Evolutionary conservation across 2,888 invertebrate genomes (phyloP).

Genomic region (Myopa tessellatipennis): DNA sequence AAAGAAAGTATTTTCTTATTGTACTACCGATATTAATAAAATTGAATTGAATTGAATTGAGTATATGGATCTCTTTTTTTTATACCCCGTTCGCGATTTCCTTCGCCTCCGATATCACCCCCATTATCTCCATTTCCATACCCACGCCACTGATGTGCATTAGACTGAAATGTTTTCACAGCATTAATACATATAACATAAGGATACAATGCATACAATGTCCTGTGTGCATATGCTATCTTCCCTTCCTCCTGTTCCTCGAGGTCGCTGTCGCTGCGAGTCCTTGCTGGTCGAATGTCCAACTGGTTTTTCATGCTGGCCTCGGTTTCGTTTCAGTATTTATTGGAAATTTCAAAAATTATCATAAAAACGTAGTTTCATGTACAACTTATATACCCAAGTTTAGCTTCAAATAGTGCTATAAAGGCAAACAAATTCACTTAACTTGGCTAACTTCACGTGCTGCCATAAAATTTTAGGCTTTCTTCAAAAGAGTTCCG

Average conservation of each 20-base stretch:
- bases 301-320: background rate
- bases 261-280: background rate
- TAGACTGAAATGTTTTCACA: slow-evolving; percentile 31
- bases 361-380: slow-evolving; percentile 35
- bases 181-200: slow-evolving; percentile 5
- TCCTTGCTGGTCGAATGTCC: background rate
- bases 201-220: background rate
- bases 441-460: slow-evolving; percentile 21
- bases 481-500: background rate
- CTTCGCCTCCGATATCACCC: too few species aligned
- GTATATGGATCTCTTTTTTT: too few species aligned
- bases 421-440: slow-evolving; percentile 20
- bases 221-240: slow-evolving; percentile 11
- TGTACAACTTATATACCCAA: background rate
- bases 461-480: background rate
- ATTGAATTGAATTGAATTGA: too few species aligned
- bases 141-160: slow-evolving; percentile 5
- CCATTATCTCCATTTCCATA: too few species aligned
- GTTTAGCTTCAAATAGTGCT: background rate
- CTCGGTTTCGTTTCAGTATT: background rate
- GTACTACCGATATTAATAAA: too few species aligned
- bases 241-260: background rate
- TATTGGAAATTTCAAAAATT: slow-evolving; percentile 36
- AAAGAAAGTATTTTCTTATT: too few species aligned
- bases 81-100: background rate